Percentiles rank a stretch among this genome's conserved stretches.
Conservation (phyloP, 2,888 invertebrate genomes). For the Drosophila antonietae region DNA sequence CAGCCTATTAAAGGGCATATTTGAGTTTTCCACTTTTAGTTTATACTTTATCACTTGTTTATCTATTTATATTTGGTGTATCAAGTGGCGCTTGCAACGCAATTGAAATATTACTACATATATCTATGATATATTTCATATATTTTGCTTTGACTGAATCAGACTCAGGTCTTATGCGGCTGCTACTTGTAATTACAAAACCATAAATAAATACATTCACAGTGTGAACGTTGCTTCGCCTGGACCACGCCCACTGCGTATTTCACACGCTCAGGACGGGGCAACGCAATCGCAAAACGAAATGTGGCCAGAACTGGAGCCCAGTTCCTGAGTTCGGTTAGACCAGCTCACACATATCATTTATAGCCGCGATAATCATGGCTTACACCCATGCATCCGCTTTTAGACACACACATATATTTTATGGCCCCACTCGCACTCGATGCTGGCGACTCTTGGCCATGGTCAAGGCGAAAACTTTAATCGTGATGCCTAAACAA, state of each 20-base stretch:
- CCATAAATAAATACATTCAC: constrained; percentile 61
- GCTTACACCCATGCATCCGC: constrained; percentile 78
- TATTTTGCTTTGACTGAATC: constrained; percentile 13
- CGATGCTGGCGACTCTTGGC: constrained; percentile 28
- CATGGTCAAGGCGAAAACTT: constrained; percentile 40
- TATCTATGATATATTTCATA: constrained; percentile 2
- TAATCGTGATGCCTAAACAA: constrained; percentile 81
- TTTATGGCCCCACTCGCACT: constrained; percentile 44
- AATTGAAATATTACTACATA: constrained; percentile 41
- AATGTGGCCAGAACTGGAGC: constrained; percentile 10
- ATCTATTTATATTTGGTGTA: constrained; percentile 39
- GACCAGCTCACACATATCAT: constrained; percentile 74
- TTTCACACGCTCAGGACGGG: constrained; percentile 68
- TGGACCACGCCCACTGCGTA: constrained; percentile 52
- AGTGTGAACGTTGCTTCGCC: constrained; percentile 6
- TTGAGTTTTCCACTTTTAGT: neutral
- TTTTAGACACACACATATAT: constrained; percentile 64
- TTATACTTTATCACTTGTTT: neutral
- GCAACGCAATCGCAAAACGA: constrained; percentile 10
- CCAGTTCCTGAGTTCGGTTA: constrained; percentile 6
- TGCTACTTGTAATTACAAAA: constrained; percentile 60
- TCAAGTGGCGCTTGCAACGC: constrained; percentile 42
- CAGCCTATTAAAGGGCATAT: neutral
- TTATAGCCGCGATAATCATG: constrained; percentile 79
- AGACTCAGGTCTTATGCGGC: neutral